Evolutionary conservation across 2,797 vertebrate genomes (phyloP).

Genomic region (Pitangus sulphuratus): DNA sequence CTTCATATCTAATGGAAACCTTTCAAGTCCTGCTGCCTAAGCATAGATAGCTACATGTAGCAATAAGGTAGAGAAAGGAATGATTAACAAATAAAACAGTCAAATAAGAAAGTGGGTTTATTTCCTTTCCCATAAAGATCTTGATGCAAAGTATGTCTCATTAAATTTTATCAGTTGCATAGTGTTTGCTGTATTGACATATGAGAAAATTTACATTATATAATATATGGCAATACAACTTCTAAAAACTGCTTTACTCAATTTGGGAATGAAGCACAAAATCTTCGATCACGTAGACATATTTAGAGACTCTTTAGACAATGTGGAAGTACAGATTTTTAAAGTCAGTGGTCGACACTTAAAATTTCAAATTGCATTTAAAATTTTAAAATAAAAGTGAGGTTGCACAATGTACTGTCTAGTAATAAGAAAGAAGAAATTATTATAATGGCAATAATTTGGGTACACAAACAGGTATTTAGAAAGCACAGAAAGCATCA

Average conservation of each 20-base stretch:
- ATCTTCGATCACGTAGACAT: not conserved
- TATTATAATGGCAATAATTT: not conserved
- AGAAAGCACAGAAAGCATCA: not conserved
- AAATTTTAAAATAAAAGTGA: not conserved
- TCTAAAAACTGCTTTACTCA: not conserved
- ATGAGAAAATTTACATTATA: not conserved
- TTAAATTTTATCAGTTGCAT: not conserved
- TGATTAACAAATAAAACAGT: not conserved
- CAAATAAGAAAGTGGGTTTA: not conserved
- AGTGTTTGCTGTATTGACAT: not conserved
- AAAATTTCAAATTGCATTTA: not conserved
- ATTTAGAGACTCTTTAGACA: not conserved
- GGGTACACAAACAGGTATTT: fast-evolving
- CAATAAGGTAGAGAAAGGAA: not conserved
- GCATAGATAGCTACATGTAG: not conserved
- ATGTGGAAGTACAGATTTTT: not conserved
- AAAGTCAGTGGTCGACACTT: not conserved
- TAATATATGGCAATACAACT: not conserved
- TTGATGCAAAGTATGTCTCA: not conserved
- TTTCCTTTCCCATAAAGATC: not conserved
- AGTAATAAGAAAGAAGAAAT: not conserved
- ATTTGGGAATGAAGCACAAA: not conserved
- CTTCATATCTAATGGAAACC: not conserved
- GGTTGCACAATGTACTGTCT: fast-evolving
- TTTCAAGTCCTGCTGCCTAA: not conserved